These are phyloP conservation scores for Ctena decussata DNA, from an alignment of 2,888 invertebrate genomes.

Conservation along the genomic window DNA sequence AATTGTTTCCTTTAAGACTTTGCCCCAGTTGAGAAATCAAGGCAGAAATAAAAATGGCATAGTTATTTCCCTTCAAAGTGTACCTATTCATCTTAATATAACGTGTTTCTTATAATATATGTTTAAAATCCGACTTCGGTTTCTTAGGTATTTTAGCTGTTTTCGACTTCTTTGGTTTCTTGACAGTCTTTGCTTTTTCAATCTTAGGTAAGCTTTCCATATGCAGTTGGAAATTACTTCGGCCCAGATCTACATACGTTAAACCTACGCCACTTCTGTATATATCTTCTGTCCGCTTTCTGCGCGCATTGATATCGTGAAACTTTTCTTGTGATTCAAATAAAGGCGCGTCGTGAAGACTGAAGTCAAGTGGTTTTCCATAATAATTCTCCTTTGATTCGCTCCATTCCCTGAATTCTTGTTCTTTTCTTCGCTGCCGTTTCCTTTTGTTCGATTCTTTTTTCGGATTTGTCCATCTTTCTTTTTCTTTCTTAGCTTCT, in stretches of 20 bases:
- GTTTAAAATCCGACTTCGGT: background rate
- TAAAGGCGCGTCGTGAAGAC: constrained; percentile 1
- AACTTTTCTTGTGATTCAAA: constrained; percentile 14
- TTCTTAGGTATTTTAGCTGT: background rate
- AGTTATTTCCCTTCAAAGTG: too few species aligned
- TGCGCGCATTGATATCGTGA: background rate
- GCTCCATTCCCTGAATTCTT: constrained; percentile 45
- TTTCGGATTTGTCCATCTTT: background rate
- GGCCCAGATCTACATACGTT: background rate
- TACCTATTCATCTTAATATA: too few species aligned
- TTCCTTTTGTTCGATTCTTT: constrained; percentile 7
- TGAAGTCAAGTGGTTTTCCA: background rate
- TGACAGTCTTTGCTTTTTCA: background rate
- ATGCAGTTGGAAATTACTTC: background rate
- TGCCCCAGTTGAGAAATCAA: too few species aligned
- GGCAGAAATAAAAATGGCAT: too few species aligned
- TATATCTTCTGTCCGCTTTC: constrained; percentile 25
- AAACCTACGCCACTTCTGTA: constrained; percentile 12
- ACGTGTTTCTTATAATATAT: too few species aligned
- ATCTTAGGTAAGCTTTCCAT: background rate
- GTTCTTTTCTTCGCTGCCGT: constrained; percentile 28
- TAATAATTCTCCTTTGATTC: background rate
- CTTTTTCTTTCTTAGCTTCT: background rate
- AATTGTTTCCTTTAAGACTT: too few species aligned
- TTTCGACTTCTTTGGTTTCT: background rate